Evolutionary conservation across 2,888 invertebrate species (phyloP).

Genomic region (Teleiodes luculella): DNA sequence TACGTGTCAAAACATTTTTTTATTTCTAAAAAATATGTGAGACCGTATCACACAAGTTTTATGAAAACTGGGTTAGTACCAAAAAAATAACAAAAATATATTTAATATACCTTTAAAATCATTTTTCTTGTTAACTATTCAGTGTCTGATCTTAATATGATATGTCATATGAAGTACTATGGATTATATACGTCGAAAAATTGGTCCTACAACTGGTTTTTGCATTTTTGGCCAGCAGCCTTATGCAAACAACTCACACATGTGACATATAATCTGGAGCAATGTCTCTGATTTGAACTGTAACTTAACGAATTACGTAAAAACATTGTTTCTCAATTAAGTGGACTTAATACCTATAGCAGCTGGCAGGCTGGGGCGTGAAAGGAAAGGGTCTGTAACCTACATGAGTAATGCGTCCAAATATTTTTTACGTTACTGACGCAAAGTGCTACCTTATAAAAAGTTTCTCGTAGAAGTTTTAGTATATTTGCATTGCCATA

Average conservation of each 20-base stretch:
- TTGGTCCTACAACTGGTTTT: constrained; percentile 40
- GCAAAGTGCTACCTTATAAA: too few relatives aligned
- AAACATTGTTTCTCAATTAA: constrained; percentile 9
- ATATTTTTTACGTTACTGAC: neutral
- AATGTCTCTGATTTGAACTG: constrained; percentile 27
- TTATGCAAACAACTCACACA: constrained; percentile 23
- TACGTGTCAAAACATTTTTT: neutral
- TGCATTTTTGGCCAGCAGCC: constrained; percentile 25
- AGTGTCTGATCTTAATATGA: constrained; percentile 40
- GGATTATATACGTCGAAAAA: constrained; percentile 50
- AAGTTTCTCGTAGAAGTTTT: too few relatives aligned
- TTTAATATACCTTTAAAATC: constrained; percentile 36
- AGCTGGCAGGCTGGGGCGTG: neutral
- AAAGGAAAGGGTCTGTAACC: constrained; percentile 11
- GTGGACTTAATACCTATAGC: neutral
- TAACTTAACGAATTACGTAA: constrained; percentile 8
- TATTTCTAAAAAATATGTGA: too few relatives aligned
- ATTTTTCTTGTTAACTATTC: constrained; percentile 39
- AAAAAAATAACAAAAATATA: too few relatives aligned
- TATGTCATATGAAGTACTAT: constrained; percentile 30
- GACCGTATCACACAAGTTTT: too few relatives aligned
- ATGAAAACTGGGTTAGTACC: too few relatives aligned
- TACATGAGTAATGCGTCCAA: constrained; percentile 4
- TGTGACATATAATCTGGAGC: constrained; percentile 36
- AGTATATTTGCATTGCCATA: too few relatives aligned